A percentile compares a stretch with the other conserved stretches of the same genome.
These are phyloP conservation scores for Sturnus vulgaris DNA, from an alignment of 2,113 vertebrate genomes.

Conservation along the genomic window DNA sequence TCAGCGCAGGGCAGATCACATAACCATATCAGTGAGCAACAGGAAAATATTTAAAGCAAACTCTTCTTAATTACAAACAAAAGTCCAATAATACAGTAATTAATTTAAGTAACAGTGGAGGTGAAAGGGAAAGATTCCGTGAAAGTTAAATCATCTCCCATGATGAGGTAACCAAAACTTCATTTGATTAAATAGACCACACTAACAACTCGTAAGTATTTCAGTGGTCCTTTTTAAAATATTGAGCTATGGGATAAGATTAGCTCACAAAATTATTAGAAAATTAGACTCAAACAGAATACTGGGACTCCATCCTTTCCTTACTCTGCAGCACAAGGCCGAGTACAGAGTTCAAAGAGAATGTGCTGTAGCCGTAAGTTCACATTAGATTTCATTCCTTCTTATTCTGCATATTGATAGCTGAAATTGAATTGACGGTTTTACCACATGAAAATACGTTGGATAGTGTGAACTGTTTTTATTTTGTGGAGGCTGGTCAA, in stretches of 20 bases:
- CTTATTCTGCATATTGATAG: not conserved
- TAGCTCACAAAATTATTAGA: not conserved
- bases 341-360: not conserved
- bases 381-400: not conserved
- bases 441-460: not conserved
- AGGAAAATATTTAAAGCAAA: not conserved
- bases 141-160: not conserved
- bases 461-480: not conserved
- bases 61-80: not conserved
- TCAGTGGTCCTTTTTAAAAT: not conserved
- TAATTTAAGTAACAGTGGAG: not conserved
- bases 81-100: not conserved
- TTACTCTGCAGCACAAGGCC: rapidly evolving
- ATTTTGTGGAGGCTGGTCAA: not conserved
- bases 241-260: not conserved
- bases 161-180: not conserved
- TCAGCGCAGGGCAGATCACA: not conserved
- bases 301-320: not conserved
- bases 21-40: not conserved
- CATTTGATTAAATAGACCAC: not conserved
- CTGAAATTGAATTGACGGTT: not conserved
- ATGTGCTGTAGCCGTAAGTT: not conserved
- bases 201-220: not conserved
- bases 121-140: not conserved
- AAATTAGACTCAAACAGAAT: not conserved